Evolutionary conservation across 2,797 vertebrate genomes (phyloP).

Genomic region (Gephyroberyx darwinii): DNA sequence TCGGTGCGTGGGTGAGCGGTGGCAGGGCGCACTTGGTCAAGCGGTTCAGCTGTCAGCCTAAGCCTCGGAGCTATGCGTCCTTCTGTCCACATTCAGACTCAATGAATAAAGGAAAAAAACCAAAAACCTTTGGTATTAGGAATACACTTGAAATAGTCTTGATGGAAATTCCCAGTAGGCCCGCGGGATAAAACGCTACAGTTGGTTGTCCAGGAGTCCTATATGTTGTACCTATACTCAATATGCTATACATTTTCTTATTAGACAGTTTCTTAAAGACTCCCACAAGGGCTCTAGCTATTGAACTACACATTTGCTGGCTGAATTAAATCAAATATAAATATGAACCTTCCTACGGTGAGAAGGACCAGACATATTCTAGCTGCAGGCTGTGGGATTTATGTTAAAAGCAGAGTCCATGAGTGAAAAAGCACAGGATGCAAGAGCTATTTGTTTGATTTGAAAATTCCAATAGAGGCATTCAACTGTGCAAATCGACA

Average conservation of each 20-base stretch:
- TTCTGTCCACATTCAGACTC: conserved; percentile 21
- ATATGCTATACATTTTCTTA: conserved; percentile 36
- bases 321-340: conserved; percentile 51
- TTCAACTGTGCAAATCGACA: not conserved
- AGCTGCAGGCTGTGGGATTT: conserved; percentile 18
- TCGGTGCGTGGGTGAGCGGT: conserved; percentile 71
- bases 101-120: not conserved
- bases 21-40: conserved; percentile 59
- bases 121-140: not conserved
- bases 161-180: conserved; percentile 8
- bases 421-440: conserved; percentile 12
- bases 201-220: conserved; percentile 46
- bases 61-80: conserved; percentile 39
- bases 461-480: conserved; percentile 21
- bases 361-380: conserved; percentile 13
- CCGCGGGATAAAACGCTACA: conserved; percentile 29
- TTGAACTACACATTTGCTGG: conserved; percentile 45
- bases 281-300: conserved; percentile 34
- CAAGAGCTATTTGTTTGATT: conserved; percentile 17
- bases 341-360: conserved; percentile 42
- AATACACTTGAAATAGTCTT: conserved; percentile 25
- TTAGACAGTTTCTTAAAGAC: conserved; percentile 25
- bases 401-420: conserved; percentile 5
- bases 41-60: conserved; percentile 54
- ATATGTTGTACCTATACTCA: conserved; percentile 20